Percentiles rank a stretch among this genome's conserved stretches.
Conservation (phyloP, 1,140 invertebrate species). For the Tetragonula clypearis region DNA sequence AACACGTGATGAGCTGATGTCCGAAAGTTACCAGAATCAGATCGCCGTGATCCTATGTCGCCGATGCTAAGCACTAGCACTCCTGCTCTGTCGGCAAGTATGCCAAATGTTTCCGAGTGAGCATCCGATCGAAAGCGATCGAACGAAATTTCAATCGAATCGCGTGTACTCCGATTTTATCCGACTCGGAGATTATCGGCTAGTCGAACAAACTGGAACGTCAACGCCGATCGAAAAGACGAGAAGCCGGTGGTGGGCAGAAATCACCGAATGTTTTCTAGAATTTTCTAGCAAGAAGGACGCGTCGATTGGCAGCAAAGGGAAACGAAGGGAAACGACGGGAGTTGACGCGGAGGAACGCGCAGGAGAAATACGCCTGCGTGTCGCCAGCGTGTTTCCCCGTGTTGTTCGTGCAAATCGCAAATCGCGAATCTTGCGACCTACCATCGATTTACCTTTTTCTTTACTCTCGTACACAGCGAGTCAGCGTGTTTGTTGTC, state of each 20-base stretch:
- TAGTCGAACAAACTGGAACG: background rate
- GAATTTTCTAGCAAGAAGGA: background rate
- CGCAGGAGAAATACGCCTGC: background rate
- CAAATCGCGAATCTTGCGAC: background rate
- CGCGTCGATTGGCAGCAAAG: background rate
- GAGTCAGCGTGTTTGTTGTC: background rate
- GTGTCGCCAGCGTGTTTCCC: background rate
- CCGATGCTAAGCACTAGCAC: too few relatives aligned
- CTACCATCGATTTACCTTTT: conserved; percentile 22
- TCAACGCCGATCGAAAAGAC: background rate
- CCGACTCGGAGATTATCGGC: background rate
- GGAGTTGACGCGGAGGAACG: background rate
- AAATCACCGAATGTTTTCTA: too few relatives aligned
- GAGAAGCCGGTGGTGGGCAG: background rate
- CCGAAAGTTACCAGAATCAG: conserved; percentile 5
- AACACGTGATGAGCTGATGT: background rate
- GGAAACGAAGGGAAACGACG: background rate
- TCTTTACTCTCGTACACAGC: background rate
- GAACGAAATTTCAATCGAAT: background rate
- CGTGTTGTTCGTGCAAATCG: background rate
- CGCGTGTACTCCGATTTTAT: background rate
- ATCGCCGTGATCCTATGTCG: background rate
- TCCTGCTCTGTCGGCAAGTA: background rate
- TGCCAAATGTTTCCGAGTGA: background rate
- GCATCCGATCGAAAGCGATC: background rate